Conservation (phyloP, 2,888 invertebrate species). For the Hypomecis atomaria region DNA sequence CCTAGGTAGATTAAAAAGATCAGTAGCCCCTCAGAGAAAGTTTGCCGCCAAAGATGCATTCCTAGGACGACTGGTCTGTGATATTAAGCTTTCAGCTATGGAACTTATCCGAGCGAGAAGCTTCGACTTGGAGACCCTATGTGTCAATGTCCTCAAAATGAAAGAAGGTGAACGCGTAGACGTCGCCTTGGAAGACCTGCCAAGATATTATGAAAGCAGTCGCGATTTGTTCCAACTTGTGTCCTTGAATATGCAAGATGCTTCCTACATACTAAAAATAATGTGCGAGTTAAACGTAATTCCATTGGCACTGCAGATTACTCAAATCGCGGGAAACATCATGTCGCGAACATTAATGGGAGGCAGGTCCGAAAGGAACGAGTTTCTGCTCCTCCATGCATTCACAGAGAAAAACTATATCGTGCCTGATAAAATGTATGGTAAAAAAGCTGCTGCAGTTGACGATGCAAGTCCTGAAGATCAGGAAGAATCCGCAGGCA, state of each 20-base stretch:
- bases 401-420: slow-evolving; percentile 96
- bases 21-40: slow-evolving; percentile 84
- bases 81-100: slow-evolving; percentile 95
- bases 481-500: slow-evolving; percentile 49
- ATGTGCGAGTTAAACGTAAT: slow-evolving; percentile 96
- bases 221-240: slow-evolving; percentile 90
- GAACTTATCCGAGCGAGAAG: slow-evolving; percentile 96
- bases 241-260: slow-evolving; percentile 93
- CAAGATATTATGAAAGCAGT: slow-evolving; percentile 87
- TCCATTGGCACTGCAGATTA: slow-evolving; percentile 97
- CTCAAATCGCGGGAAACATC: slow-evolving; percentile 97
- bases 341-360: slow-evolving; percentile 97
- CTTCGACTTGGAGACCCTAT: slow-evolving; percentile 94
- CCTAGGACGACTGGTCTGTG: slow-evolving; percentile 94
- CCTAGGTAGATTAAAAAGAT: slow-evolving; percentile 92
- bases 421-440: slow-evolving; percentile 93
- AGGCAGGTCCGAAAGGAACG: slow-evolving; percentile 98
- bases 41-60: slow-evolving; percentile 84
- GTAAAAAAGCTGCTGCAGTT: slow-evolving; percentile 56
- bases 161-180: slow-evolving; percentile 89
- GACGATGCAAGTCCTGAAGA: slow-evolving; percentile 61
- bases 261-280: slow-evolving; percentile 91
- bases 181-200: slow-evolving; percentile 88
- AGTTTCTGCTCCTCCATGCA: slow-evolving; percentile 97
- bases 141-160: slow-evolving; percentile 89